These are phyloP conservation scores for Hybos culiciformis DNA, from an alignment of 2,888 invertebrate species.

Conservation along the genomic window DNA sequence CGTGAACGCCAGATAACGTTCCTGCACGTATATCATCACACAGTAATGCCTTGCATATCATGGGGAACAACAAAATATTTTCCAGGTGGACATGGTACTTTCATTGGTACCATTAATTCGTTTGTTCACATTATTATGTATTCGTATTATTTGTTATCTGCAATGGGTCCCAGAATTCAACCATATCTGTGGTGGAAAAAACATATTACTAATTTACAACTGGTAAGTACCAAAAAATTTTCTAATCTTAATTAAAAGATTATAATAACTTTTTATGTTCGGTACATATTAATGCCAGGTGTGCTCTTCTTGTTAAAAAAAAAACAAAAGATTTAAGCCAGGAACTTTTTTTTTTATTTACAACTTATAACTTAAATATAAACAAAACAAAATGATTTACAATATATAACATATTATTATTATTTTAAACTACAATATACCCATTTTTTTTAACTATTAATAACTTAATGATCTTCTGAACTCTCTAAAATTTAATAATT, in stretches of 20 bases:
- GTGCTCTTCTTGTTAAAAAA: too few relatives aligned
- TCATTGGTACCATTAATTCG: constrained; percentile 71
- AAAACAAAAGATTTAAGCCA: too few relatives aligned
- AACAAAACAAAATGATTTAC: too few relatives aligned
- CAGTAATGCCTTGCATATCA: constrained; percentile 85
- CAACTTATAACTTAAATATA: too few relatives aligned
- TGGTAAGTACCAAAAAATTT: constrained; percentile 44
- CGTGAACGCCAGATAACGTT: constrained; percentile 81
- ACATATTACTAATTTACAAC: constrained; percentile 80
- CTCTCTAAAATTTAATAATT: too few relatives aligned
- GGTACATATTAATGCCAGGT: constrained; percentile 2
- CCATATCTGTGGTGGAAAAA: constrained; percentile 90
- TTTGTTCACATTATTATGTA: constrained; percentile 95
- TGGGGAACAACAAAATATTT: constrained; percentile 88
- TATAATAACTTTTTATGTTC: background rate
- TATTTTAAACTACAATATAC: too few relatives aligned
- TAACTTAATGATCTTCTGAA: too few relatives aligned
- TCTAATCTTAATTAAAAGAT: background rate
- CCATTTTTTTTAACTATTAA: too few relatives aligned
- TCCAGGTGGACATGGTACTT: constrained; percentile 79
- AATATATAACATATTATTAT: too few relatives aligned
- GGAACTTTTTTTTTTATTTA: too few relatives aligned
- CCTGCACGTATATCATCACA: constrained; percentile 87
- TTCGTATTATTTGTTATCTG: constrained; percentile 77
- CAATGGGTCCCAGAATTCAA: constrained; percentile 74